phyloP scores from a whole-genome alignment of 2,797 vertebrate species.

The Macrochelys suwanniensis region DNA sequence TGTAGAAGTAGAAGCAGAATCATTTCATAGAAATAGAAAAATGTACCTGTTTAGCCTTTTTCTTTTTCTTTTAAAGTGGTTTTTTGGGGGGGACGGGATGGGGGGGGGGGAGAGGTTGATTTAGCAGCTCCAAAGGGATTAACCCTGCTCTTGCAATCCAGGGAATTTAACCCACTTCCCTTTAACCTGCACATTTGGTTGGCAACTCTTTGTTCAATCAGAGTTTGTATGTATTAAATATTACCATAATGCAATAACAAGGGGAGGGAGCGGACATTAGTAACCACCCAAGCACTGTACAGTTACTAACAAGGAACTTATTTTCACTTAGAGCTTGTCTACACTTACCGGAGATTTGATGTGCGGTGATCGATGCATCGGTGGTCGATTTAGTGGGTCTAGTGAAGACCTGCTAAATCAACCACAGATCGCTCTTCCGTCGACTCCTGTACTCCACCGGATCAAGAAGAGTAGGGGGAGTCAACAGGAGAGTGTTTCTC shows the following conservation, averaged over 20 bases:
- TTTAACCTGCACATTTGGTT: constrained; percentile 10
- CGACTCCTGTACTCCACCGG: too few relatives aligned
- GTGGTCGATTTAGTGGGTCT: too few relatives aligned
- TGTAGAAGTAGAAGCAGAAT: not conserved
- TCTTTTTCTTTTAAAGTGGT: not conserved
- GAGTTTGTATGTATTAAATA: not conserved
- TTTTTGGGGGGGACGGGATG: too few relatives aligned
- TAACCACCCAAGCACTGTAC: accelerated
- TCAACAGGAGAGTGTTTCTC: too few relatives aligned
- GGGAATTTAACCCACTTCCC: not conserved
- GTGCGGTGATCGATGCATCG: too few relatives aligned
- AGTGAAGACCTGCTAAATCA: too few relatives aligned
- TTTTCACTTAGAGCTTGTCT: not conserved
- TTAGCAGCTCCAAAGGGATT: constrained; percentile 1
- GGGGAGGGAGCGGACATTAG: not conserved
- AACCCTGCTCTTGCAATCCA: accelerated
- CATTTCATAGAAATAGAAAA: not conserved
- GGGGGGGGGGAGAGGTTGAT: not conserved
- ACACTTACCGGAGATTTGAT: accelerated
- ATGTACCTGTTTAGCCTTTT: not conserved
- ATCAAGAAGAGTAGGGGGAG: too few relatives aligned
- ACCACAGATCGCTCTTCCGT: too few relatives aligned
- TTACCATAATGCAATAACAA: not conserved
- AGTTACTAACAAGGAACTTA: not conserved
- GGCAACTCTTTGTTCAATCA: not conserved